These are phyloP conservation scores for Syrmaticus mikado DNA, from an alignment of 2,113 vertebrate species.

Conservation along the genomic window DNA sequence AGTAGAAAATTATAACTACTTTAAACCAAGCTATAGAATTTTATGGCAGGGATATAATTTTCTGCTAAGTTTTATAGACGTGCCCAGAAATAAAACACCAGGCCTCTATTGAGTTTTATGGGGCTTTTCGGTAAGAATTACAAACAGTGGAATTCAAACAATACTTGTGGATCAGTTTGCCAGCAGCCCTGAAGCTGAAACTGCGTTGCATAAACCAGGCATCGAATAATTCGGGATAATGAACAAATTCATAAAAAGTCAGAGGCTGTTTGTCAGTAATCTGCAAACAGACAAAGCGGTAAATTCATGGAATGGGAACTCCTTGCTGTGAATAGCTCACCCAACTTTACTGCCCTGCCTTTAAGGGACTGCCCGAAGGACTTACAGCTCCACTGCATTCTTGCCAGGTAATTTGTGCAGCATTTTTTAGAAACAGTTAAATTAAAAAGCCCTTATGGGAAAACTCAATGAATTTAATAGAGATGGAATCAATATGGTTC, in stretches of 20 bases:
- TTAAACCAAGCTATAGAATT: constrained; percentile 57
- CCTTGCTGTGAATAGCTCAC: constrained; percentile 34
- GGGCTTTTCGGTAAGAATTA: constrained; percentile 59
- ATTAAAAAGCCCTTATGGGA: constrained; percentile 63
- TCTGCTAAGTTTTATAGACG: constrained; percentile 59
- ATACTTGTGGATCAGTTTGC: constrained; percentile 40
- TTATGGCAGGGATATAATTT: constrained; percentile 64
- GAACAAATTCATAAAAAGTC: constrained; percentile 60
- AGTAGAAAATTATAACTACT: constrained; percentile 63
- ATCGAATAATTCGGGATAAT: constrained; percentile 55
- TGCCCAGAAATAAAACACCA: constrained; percentile 64
- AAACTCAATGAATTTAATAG: constrained; percentile 53
- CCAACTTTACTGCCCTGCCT: constrained; percentile 55
- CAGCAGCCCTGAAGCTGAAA: constrained; percentile 52
- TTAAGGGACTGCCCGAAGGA: constrained; percentile 59
- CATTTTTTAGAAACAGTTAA: constrained; percentile 62
- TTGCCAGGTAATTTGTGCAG: constrained; percentile 62
- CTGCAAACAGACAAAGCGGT: constrained; percentile 18
- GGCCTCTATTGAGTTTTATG: constrained; percentile 52
- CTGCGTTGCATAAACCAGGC: constrained; percentile 32
- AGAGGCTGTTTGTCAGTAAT: constrained; percentile 54
- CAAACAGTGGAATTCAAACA: constrained; percentile 56
- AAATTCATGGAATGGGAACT: constrained; percentile 40
- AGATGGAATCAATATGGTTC: constrained; percentile 60
- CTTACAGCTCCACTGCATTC: constrained; percentile 29